Evolutionary conservation across 2,888 invertebrate genomes (phyloP), one percentile per base, ranked within the genome.

Genomic region (Andrena chrysosceles): DNA sequence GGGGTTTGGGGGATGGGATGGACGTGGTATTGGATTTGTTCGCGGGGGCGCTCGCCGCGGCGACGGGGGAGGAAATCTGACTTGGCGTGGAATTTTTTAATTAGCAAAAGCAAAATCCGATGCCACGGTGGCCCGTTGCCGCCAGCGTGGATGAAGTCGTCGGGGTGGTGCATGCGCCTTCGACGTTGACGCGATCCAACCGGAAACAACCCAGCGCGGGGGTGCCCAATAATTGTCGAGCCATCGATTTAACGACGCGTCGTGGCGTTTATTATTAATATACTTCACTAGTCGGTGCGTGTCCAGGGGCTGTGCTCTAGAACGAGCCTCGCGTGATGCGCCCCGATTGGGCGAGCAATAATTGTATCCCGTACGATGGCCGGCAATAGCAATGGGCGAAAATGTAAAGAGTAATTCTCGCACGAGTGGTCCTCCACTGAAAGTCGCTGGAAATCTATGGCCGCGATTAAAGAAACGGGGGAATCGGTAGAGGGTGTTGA

Each of bases 71-170:
- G 85, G 87, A 91, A 91, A 91, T 91, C 91, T 89, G 91, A 91
- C 90, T 91, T 89, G 70, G 83, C 87, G 87, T 91, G 92, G 92
- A 92, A 92, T 92, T 92, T 92, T 92, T 92, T 92, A 92, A 92
- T 92, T 92, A 92, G 91, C 87, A 90, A 88, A 89, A 85, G 88
- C 71, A 88, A 91, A 90, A 89, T 84, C 81, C 89, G 85, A 91
- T 90, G 87, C 87, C 74, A 68, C 83, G 86, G 66, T 71, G 76
- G 71, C 76, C 75, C 66, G 81, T 75, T 81, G 70, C 74, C 68
- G 69, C 60, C 70, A 23, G 4, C n/a, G 54, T 68, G 66, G 81
- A 87, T 87, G 72, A 82, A 86, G 81, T 83, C 73, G 66, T 88
- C 83, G 82, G 31, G 48, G 68, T 20, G 10, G 60, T 23, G 52